Evolutionary conservation across 1,140 invertebrate species (phyloP).

Genomic region (Battus philenor): DNA sequence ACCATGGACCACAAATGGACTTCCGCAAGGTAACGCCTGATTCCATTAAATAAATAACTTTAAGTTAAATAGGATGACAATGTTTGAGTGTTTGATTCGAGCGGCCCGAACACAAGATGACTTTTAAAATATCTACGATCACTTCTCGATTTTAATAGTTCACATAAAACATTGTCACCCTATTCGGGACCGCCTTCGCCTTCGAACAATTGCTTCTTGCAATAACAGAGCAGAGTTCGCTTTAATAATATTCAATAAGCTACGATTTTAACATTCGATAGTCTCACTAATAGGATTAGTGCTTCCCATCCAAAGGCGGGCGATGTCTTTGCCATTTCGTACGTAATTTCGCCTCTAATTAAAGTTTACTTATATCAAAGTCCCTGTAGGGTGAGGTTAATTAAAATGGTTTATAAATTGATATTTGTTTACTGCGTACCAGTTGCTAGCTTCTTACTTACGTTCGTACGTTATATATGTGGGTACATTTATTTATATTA

Average conservation of each 20-base stretch:
- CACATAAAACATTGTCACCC: slow-evolving; percentile 1
- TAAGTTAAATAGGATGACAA: too few species aligned
- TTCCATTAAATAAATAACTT: too few species aligned
- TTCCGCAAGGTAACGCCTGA: too few species aligned
- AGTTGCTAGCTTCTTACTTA: too few species aligned
- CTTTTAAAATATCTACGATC: too few species aligned
- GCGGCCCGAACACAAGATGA: too few species aligned
- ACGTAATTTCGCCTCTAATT: slow-evolving; percentile 15
- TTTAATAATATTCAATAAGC: slow-evolving; percentile 17
- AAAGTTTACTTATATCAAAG: slow-evolving; percentile 19
- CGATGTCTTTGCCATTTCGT: neutral
- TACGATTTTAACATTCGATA: slow-evolving; percentile 29
- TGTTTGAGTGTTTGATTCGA: too few species aligned
- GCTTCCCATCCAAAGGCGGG: neutral
- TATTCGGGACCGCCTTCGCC: neutral
- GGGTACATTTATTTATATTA: too few species aligned
- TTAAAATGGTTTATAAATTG: slow-evolving; percentile 1
- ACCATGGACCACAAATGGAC: too few species aligned
- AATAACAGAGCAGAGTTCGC: slow-evolving; percentile 15
- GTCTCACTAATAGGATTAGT: slow-evolving; percentile 32
- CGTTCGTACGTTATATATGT: too few species aligned
- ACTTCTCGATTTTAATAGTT: too few species aligned
- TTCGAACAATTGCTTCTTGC: slow-evolving; percentile 12
- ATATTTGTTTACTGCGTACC: neutral
- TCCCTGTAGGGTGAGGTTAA: slow-evolving; percentile 10